Conservation (phyloP, 1,140 invertebrate species). For the Panulirus ornatus region DNA sequence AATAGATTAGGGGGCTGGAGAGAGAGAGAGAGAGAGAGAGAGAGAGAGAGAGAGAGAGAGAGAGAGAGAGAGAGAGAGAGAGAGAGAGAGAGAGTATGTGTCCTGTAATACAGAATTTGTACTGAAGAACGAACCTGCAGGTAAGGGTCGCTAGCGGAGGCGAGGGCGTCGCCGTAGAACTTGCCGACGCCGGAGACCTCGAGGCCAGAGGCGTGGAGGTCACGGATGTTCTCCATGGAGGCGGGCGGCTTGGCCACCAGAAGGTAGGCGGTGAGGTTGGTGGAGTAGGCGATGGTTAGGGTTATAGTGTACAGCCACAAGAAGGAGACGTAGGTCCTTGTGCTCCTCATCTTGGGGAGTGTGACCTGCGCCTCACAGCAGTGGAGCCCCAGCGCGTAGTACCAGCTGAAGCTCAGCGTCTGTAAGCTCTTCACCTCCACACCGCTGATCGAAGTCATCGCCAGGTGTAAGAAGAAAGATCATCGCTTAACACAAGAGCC, state of each 20-base stretch:
- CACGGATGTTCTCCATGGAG: background rate
- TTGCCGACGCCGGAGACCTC: background rate
- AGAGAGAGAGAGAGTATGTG: no score
- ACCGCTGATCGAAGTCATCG: no score
- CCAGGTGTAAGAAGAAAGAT: background rate
- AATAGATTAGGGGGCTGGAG: no score
- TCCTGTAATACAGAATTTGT: no score
- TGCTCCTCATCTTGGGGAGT: background rate
- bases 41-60: background rate
- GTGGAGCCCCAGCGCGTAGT: slow-evolving; percentile 30
- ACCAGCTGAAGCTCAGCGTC: background rate
- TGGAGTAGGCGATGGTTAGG: background rate
- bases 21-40: no score
- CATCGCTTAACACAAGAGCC: no score
- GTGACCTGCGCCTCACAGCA: slow-evolving; percentile 21
- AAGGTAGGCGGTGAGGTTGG: background rate
- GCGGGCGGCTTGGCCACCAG: no score
- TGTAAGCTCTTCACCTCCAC: background rate
- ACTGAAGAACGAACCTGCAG: background rate
- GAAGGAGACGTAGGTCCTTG: background rate
- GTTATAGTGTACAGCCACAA: background rate
- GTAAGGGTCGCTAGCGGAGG: background rate
- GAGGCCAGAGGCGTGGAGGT: background rate
- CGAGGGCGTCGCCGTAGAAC: background rate
- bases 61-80: slow-evolving; percentile 28